Conservation (phyloP, 2,888 invertebrate genomes). For the Apodemia hepburni region DNA sequence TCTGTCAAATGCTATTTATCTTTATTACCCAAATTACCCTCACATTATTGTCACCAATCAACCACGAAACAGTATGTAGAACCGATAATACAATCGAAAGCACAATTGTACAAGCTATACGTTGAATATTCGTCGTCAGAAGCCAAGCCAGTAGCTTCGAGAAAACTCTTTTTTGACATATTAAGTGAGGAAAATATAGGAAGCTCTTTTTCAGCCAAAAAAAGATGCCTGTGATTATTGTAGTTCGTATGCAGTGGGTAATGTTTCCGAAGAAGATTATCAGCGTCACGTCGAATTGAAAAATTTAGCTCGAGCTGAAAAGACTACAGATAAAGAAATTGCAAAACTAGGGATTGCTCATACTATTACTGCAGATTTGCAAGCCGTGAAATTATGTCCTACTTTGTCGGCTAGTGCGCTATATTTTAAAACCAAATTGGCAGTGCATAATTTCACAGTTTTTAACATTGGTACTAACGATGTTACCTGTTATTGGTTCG, state of each 20-base stretch:
- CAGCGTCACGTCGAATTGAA: constrained; percentile 29
- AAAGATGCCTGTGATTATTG: constrained; percentile 28
- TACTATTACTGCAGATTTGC: constrained; percentile 34
- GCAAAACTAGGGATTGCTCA: constrained; percentile 32
- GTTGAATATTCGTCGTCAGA: too few species aligned
- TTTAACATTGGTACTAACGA: constrained; percentile 33
- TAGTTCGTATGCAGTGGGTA: constrained; percentile 33
- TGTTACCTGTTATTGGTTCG: constrained; percentile 37
- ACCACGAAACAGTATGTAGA: too few species aligned
- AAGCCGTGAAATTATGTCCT: constrained; percentile 38
- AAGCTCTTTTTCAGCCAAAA: constrained; percentile 32
- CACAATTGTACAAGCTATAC: too few species aligned
- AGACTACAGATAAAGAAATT: constrained; percentile 30
- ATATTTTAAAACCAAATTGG: constrained; percentile 40
- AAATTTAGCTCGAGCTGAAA: constrained; percentile 33
- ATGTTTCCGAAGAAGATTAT: constrained; percentile 22
- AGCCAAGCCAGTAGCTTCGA: constrained; percentile 15
- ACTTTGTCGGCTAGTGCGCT: constrained; percentile 35
- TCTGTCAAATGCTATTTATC: too few species aligned
- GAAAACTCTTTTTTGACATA: constrained; percentile 28
- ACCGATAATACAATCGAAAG: too few species aligned
- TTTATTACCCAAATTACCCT: too few species aligned
- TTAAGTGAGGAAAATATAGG: constrained; percentile 35
- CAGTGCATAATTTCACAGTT: constrained; percentile 38
- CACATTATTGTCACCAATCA: too few species aligned